Conservation (phyloP, 2,888 invertebrate species). For the Leucania comma region DNA sequence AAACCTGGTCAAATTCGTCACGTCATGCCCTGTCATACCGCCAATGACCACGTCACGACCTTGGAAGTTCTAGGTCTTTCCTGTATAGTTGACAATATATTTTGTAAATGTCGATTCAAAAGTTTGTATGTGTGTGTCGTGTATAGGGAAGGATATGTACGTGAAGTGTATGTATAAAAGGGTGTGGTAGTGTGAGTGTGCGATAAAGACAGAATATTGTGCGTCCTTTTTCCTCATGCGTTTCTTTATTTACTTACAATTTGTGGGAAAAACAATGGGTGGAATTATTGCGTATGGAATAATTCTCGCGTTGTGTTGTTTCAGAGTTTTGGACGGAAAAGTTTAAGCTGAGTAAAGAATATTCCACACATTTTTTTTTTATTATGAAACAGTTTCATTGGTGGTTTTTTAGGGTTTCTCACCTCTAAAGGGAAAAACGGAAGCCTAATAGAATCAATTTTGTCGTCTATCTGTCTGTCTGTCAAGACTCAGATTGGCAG, state of each 20-base stretch:
- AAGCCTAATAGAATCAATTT: too few species aligned
- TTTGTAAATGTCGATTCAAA: constrained; percentile 16
- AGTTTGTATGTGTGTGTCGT: constrained; percentile 12
- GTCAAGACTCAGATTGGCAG: too few species aligned
- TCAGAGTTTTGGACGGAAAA: not conserved
- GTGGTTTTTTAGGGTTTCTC: too few species aligned
- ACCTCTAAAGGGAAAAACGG: too few species aligned
- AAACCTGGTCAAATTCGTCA: constrained; percentile 13
- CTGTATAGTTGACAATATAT: constrained; percentile 21
- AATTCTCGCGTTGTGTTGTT: not conserved
- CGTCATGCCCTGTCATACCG: constrained; percentile 34
- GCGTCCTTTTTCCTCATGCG: constrained; percentile 4
- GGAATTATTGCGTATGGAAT: not conserved
- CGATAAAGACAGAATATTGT: constrained; percentile 12
- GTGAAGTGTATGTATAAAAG: constrained; percentile 14
- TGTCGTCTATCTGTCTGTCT: too few species aligned
- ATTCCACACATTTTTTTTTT: not conserved
- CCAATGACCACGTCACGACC: constrained; percentile 41
- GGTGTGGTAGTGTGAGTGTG: constrained; percentile 30
- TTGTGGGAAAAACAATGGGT: constrained; percentile 10
- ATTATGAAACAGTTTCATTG: not conserved
- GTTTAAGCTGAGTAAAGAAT: not conserved
- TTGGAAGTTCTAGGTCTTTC: constrained; percentile 36
- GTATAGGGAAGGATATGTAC: constrained; percentile 12
- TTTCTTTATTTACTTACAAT: constrained; percentile 18